Percentiles rank a stretch among this genome's conserved stretches.
phyloP scores from a whole-genome alignment of 2,797 vertebrate genomes.

The Alfaro cultratus region DNA sequence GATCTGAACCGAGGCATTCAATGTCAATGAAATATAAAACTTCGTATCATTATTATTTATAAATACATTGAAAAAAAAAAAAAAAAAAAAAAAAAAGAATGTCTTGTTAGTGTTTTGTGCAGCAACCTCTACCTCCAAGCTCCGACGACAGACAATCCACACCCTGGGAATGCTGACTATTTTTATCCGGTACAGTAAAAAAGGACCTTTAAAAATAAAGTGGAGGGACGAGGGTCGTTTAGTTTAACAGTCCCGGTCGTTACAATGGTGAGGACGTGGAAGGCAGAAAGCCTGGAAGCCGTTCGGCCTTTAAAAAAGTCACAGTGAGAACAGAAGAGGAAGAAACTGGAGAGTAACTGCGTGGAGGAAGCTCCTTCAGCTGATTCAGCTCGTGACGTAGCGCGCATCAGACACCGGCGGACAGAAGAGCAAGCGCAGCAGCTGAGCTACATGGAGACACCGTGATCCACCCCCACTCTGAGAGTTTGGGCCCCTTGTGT shows the following conservation, averaged over 20 bases:
- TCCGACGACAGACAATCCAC: background rate
- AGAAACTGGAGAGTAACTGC: conserved; percentile 21
- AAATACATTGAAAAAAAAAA: background rate
- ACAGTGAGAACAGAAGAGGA: conserved; percentile 64
- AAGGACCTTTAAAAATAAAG: background rate
- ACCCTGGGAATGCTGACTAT: conserved; percentile 38
- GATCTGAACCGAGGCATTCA: background rate
- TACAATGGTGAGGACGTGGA: conserved; percentile 52
- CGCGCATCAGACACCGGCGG: conserved; percentile 15
- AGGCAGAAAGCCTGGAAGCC: conserved; percentile 68
- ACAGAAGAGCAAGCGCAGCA: conserved; percentile 21
- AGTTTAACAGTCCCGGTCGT: conserved; percentile 71
- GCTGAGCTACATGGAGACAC: background rate
- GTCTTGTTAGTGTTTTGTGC: conserved; percentile 25
- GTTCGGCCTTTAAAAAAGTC: conserved; percentile 63
- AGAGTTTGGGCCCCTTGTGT: conserved; percentile 49
- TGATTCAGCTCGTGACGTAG: conserved; percentile 14
- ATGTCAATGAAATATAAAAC: background rate
- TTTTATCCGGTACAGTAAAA: conserved; percentile 20
- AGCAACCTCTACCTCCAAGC: background rate
- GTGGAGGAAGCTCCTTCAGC: conserved; percentile 14
- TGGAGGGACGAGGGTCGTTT: background rate
- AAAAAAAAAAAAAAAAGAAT: conserved; percentile 25
- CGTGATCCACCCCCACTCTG: conserved; percentile 11
- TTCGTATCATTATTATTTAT: conserved; percentile 1